Evolutionary conservation across 1,140 invertebrate genomes (phyloP), one percentile per base, ranked within the genome.

Genomic region (Macrostomum lignano): DNA sequence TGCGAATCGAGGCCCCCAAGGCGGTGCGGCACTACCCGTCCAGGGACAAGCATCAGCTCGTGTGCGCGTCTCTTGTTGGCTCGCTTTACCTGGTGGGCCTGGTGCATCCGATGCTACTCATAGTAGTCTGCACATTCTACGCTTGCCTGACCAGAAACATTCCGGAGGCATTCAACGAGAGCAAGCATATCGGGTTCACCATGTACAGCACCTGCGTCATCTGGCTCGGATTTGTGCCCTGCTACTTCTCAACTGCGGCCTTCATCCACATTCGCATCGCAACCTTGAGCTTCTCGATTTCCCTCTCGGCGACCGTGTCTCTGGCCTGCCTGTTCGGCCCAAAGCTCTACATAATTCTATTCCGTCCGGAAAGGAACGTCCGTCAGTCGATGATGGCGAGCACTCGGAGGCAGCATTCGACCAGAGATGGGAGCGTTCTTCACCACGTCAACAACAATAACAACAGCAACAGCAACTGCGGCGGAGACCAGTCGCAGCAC

Each of bases 261-360:
- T 72, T 45, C 33, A 51, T 50, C 17, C 41, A 73, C 2, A 57
- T 86, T 25, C 65, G 77, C 34, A 72, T 82, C 40, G 78, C 74
- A 25, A 77, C 74, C 41, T 77, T 84, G 72, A 77, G 73, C 24
- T 71, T 82, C 44, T 77, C 77, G 24, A 79, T 84, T 44, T 77
- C 73, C 31, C 62, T 84, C 13, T 77, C 74, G 44, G 76, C 77
- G 33, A 77, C 72, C 34, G 77, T 84, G 38, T 74, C 76, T 2
- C 65, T 84, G 26, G 69, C 68, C 17, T 86, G 78, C 52, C 66
- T 86, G 25, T 86, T 84, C 52, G 67, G 71, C n/a, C 78, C 78
- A 14, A 84, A 86, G 67, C 52, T 88, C 9, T 86, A 86, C 57
- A 86, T 91, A 44, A 86, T 91, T 41, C 56, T 91, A 25, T 67